phyloP scores from a whole-genome alignment of 2,888 invertebrate genomes.

The Carcina quercana region DNA sequence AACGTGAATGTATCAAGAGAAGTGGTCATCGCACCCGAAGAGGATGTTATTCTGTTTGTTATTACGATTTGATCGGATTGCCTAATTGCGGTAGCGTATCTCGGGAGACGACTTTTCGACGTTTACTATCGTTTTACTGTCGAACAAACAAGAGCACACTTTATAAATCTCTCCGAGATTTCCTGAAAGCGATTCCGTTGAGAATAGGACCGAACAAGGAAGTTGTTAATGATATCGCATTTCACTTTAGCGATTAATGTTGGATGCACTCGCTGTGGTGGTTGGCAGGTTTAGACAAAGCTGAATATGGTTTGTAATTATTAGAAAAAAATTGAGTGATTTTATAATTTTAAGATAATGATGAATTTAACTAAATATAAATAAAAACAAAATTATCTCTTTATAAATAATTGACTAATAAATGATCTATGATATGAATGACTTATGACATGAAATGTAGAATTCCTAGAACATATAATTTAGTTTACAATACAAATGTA shows the following conservation, averaged over 20 bases:
- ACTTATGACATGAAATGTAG: too few relatives aligned
- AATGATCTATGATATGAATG: too few relatives aligned
- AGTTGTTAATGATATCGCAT: conserved; percentile 32
- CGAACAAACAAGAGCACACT: conserved; percentile 48
- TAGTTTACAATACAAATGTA: too few relatives aligned
- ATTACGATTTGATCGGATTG: conserved; percentile 42
- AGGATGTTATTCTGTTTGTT: conserved; percentile 58
- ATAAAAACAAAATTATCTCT: too few relatives aligned
- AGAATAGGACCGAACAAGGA: conserved; percentile 44
- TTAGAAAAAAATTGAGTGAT: too few relatives aligned
- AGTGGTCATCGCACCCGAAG: conserved; percentile 46
- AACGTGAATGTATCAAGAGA: not conserved
- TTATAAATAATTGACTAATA: too few relatives aligned
- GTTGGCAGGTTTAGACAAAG: too few relatives aligned
- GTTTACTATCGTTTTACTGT: conserved; percentile 48
- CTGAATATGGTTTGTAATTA: too few relatives aligned
- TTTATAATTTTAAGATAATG: too few relatives aligned
- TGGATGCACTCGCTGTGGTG: too few relatives aligned
- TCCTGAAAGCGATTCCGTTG: conserved; percentile 45
- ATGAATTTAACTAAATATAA: too few relatives aligned
- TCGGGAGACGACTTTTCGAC: conserved; percentile 39
- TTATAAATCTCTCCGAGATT: conserved; percentile 46
- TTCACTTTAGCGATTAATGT: conserved; percentile 31
- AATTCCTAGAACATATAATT: too few relatives aligned
- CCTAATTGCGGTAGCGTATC: conserved; percentile 53